Evolutionary conservation across 2,888 invertebrate genomes (phyloP), one percentile per base, ranked within the genome.

Genomic region (Seladonia tumulorum): DNA sequence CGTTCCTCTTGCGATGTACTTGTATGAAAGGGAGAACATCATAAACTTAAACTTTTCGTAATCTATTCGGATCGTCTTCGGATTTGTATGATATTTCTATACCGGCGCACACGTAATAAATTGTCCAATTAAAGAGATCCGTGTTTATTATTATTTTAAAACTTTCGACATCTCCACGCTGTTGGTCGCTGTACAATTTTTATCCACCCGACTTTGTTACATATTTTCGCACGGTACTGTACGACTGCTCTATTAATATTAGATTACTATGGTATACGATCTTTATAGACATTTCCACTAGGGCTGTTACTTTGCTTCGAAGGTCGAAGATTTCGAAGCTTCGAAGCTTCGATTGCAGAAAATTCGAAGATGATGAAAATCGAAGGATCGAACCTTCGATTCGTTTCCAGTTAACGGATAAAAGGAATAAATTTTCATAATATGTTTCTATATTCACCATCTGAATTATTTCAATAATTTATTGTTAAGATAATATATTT

Each of bases 21-120:
- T 88, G 90, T 87, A 87, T 76, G 80, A 87, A 71, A 85, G 39
- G 82, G 63, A 66, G 60, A 86, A 80, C 79, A 81, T 83, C 83
- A 89, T 89, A 90, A 88, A 88, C 87, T 88, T 92, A 89, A 88
- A 83, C 89, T 93, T 92, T 85, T 90, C 91, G 86, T 91, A 90
- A 92, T 89, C 90, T 83, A 78, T 88, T 91, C 87, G 83, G 90
- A 86, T 83, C 81, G 89, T 92, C 90, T 91, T 91, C 91, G 91
- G 91, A 93, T 94, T 94, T 94, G 93, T 94, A 94, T 93, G 82
- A 94, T 94, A 94, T 94, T 94, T 94, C 94, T 94, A 94, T 94
- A 93, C 94, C 91, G 91, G 92, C 93, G 93, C 93, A 92, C 91
- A 94, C 90, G 92, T 93, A 94, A 94, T 94, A 94, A 93, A 93